These are phyloP conservation scores for Apodemus agrarius DNA, from an alignment of 2,797 vertebrate genomes.

Conservation along the genomic window DNA sequence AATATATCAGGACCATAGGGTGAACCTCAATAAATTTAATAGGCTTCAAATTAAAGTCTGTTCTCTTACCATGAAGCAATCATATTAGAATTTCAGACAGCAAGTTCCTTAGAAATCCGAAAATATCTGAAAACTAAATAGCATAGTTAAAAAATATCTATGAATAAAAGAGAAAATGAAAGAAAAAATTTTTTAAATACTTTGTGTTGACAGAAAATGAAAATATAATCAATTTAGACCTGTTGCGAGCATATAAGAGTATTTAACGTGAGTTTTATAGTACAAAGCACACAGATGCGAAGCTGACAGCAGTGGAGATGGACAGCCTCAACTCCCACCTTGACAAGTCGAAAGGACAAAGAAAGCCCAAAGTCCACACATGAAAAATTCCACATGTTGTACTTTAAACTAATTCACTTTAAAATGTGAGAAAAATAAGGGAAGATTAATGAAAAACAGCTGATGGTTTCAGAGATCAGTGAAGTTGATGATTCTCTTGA, in stretches of 20 bases:
- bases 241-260: slow-evolving; percentile 8
- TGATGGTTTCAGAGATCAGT: slow-evolving; percentile 33
- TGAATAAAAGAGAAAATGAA: slow-evolving; percentile 37
- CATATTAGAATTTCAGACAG: slow-evolving; percentile 40
- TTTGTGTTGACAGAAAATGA: slow-evolving; percentile 22
- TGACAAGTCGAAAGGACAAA: slow-evolving; percentile 10
- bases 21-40: slow-evolving; percentile 18
- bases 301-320: not conserved
- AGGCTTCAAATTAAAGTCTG: slow-evolving; percentile 36
- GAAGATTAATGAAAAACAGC: slow-evolving; percentile 3
- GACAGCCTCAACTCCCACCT: not conserved
- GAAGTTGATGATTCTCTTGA: not conserved
- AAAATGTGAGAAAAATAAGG: slow-evolving; percentile 39
- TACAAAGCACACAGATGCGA: not conserved
- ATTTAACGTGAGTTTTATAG: slow-evolving; percentile 18
- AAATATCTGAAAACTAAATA: slow-evolving; percentile 48
- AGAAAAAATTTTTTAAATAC: not conserved
- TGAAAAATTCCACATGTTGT: not conserved
- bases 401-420: slow-evolving; percentile 39
- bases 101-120: slow-evolving; percentile 6
- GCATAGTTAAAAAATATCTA: slow-evolving; percentile 10
- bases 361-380: not conserved
- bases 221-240: not conserved
- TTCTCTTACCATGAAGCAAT: slow-evolving; percentile 2
- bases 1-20: not conserved